Evolutionary conservation across 2,797 vertebrate genomes (phyloP).

Genomic region (Microcaecilia unicolor): DNA sequence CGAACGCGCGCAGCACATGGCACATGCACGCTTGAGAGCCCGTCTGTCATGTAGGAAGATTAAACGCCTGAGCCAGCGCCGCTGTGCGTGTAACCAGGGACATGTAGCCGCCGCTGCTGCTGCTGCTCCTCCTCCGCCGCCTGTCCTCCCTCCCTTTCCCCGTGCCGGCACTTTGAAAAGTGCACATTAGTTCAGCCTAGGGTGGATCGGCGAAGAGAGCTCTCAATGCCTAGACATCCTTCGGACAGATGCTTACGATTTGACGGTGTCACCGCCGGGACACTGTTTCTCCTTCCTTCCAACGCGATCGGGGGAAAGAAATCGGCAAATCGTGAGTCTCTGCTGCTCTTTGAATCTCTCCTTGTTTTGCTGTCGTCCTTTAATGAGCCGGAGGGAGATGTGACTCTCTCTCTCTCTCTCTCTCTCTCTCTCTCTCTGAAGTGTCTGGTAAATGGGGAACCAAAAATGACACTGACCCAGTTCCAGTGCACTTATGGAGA

Average conservation of each 20-base stretch:
- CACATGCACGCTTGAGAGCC: slow-evolving; percentile 1
- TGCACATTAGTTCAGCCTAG: not conserved
- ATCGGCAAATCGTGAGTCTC: slow-evolving; percentile 34
- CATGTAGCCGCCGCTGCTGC: not conserved
- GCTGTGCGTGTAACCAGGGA: not conserved
- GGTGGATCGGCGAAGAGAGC: not conserved
- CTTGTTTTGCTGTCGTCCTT: no score
- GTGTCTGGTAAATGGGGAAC: no score
- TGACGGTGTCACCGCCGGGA: slow-evolving; percentile 15
- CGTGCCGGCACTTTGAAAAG: slow-evolving; percentile 11
- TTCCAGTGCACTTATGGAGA: no score
- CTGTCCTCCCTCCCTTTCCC: no score
- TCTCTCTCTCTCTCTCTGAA: no score
- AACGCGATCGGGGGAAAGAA: slow-evolving; percentile 16
- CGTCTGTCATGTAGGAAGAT: slow-evolving; percentile 13
- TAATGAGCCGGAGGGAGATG: no score
- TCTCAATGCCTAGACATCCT: slow-evolving; percentile 13
- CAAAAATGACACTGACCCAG: no score
- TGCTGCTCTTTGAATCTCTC: no score
- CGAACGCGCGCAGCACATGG: slow-evolving; percentile 3
- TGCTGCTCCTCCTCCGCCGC: no score
- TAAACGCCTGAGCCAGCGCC: slow-evolving; percentile 7
- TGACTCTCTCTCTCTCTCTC: no score
- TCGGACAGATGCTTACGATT: slow-evolving; percentile 7
- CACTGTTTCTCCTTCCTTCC: slow-evolving; percentile 8